These are phyloP conservation scores for Brachyhypopomus occidentalis DNA, from an alignment of 2,113 vertebrate species.

Conservation along the genomic window DNA sequence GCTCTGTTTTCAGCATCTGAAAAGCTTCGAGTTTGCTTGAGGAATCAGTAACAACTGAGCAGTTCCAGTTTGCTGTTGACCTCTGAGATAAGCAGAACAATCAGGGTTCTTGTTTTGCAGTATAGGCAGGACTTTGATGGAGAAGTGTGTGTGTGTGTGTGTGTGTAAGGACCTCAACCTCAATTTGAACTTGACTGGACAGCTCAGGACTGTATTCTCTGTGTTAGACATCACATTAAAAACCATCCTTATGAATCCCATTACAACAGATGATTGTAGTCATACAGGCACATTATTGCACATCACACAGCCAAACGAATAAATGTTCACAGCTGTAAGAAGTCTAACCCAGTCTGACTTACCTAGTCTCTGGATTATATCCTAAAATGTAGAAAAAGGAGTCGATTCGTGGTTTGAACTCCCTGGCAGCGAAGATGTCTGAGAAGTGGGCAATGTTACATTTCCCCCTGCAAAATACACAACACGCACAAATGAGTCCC, in stretches of 20 bases:
- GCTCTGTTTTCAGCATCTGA: background rate
- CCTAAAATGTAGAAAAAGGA: constrained; percentile 99
- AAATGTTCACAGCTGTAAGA: background rate
- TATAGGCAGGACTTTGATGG: background rate
- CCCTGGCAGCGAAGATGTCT: constrained; percentile 98
- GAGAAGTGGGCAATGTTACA: constrained; percentile 99
- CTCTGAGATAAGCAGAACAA: background rate
- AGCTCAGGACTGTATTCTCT: background rate
- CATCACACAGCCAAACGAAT: background rate
- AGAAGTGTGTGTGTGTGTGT: background rate
- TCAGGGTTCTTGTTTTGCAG: background rate
- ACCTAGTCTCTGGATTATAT: constrained; percentile 99
- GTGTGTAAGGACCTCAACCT: background rate
- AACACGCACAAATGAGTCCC: constrained; percentile 40
- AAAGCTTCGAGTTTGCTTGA: background rate
- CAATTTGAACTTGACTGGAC: background rate
- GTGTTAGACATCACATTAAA: background rate
- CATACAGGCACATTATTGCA: no score
- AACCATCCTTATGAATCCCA: background rate
- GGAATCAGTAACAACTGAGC: background rate
- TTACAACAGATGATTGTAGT: background rate
- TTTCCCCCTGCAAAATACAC: constrained; percentile 87
- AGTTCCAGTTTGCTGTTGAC: background rate
- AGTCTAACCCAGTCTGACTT: constrained; percentile 61
- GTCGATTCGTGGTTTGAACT: constrained; percentile 97